Evolutionary conservation across 1,140 invertebrate species (phyloP), one percentile per base, ranked within the genome.

Genomic region (Heterodera schachtii): DNA sequence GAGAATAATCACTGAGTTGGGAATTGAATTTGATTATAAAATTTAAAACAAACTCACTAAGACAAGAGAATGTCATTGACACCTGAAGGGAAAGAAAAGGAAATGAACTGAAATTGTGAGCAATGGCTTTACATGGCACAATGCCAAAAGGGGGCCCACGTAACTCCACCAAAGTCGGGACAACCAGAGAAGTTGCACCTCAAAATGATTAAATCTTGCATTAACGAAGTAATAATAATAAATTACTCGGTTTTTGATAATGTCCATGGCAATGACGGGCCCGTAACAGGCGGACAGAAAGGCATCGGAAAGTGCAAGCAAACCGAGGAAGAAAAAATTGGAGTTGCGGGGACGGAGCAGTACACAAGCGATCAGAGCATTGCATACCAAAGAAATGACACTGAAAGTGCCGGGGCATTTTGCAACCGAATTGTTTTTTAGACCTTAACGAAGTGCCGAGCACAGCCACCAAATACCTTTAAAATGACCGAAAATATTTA

Each of bases 31-130:
- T 66, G 0, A 8, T 43, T 31, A 41, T 11, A 69, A 70, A 41
- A 67, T 69, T 43, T 67, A 71, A n/a, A 64, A 78, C 9, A 13
- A 31, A 78, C 49, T 43, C 47, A 78, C 76, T 73, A 41, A 85
- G 71, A 73, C 84, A 87, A n/a, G 85, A 87, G 67, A 87, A 86
- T 41, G 85, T 86, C 85, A 86, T 86, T n/a, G 84, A 83, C 70
- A 86, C 57, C 57, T 60, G 1, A 60, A 60, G 19, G 19, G 19
- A 11, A 60, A 60, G 19, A 11, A 60, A 4, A 0, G 57, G 13
- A 60, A 11, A 16, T 60, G 9, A 16, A 60, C 13, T 16, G 9
- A 11, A 60, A 49, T 49, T n/a, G n/a, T n/a, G n/a, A n/a, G n/a
- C 47, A 49, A 49, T 49, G 47, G 0, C 57, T 16, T 60, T 19